phyloP scores from a whole-genome alignment of 23 tunicate species.

The Trididemnum miniatum region DNA sequence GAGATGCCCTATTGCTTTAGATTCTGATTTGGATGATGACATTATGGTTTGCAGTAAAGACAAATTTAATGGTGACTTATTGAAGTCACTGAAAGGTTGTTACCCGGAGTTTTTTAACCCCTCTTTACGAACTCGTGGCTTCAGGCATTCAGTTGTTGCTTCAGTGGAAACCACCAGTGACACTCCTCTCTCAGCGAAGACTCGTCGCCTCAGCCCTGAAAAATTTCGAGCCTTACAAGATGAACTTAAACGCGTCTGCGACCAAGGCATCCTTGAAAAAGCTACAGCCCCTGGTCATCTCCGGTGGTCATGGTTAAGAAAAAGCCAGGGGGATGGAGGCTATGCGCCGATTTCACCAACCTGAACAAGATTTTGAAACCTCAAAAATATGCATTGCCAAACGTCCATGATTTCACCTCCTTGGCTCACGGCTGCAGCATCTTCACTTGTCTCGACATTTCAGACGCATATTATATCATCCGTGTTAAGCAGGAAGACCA shows the following conservation, averaged over 20 bases:
- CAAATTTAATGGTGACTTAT: not conserved
- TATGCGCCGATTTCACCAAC: not conserved
- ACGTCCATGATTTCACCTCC: not conserved
- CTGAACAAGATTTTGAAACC: not conserved
- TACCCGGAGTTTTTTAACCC: too few species aligned
- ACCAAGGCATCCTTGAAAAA: not conserved
- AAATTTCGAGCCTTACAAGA: not conserved
- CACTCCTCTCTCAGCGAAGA: not conserved
- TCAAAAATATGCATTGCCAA: not conserved
- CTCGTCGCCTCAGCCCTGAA: not conserved
- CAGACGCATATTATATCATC: not conserved
- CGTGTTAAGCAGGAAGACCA: not conserved
- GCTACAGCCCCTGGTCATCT: not conserved
- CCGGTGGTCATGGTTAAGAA: not conserved
- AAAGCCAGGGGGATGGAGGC: not conserved
- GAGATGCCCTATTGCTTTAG: not conserved
- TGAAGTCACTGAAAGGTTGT: not conserved
- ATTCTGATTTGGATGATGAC: not conserved
- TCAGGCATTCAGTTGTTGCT: too few species aligned
- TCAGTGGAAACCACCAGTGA: not conserved
- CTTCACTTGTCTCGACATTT: too few species aligned
- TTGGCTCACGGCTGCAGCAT: not conserved
- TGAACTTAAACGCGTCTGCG: not conserved
- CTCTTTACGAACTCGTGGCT: too few species aligned
- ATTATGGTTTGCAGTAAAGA: not conserved